phyloP scores from a whole-genome alignment of 1,140 invertebrate species.

The Phthorimaea operculella region DNA sequence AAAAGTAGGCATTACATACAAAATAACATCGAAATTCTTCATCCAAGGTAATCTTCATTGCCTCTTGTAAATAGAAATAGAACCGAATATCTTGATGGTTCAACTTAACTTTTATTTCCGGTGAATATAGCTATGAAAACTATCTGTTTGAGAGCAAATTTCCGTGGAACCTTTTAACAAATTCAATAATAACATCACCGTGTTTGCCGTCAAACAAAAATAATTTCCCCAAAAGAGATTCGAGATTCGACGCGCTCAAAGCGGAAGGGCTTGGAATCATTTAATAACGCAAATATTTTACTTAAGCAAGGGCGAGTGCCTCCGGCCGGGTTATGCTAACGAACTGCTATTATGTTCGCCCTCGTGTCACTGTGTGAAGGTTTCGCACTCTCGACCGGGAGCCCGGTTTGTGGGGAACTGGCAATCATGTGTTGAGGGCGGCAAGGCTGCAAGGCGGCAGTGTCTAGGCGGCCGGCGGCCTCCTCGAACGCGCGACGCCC shows the following conservation, averaged over 20 bases:
- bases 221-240: not conserved
- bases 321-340: slow-evolving; percentile 49
- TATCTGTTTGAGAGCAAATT: not conserved
- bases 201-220: not conserved
- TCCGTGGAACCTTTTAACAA: not conserved
- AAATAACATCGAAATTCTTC: no score
- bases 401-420: slow-evolving; percentile 16
- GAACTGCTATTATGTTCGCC: slow-evolving; percentile 58
- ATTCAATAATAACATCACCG: no score
- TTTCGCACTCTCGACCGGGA: slow-evolving; percentile 62
- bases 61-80: no score
- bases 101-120: not conserved
- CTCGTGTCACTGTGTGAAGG: slow-evolving; percentile 64
- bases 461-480: slow-evolving; percentile 31
- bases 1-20: no score
- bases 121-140: no score
- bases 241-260: slow-evolving; percentile 7
- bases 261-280: slow-evolving; percentile 21
- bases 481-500: not conserved
- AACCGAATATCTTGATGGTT: no score
- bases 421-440: slow-evolving; percentile 57
- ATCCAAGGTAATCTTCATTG: no score
- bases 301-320: slow-evolving; percentile 33
- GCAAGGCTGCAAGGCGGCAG: slow-evolving; percentile 40
- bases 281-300: slow-evolving; percentile 53